phyloP scores from a whole-genome alignment of 2,888 invertebrate genomes.

The Polia nebulosa region DNA sequence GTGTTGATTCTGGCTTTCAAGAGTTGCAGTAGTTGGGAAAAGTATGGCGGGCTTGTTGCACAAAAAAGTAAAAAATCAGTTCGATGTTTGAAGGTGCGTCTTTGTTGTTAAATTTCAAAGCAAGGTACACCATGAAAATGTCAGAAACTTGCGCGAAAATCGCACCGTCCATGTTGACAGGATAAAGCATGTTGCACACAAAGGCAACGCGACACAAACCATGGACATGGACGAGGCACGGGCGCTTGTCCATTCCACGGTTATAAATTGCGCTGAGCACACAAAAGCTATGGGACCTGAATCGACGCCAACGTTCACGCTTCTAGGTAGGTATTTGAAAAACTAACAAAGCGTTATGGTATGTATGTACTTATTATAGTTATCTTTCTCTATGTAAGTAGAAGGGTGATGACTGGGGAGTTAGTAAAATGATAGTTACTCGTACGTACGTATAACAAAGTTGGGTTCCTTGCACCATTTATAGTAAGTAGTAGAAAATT shows the following conservation, averaged over 20 bases:
- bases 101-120: neutral
- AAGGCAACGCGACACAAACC: conserved; percentile 13
- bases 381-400: neutral
- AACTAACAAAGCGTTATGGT: neutral
- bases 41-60: no score
- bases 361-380: neutral
- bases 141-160: conserved; percentile 5
- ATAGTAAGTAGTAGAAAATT: no score
- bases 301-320: conserved; percentile 1
- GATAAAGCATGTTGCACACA: conserved; percentile 33
- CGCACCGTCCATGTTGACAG: conserved; percentile 14
- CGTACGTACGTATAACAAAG: no score
- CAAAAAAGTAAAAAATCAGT: no score
- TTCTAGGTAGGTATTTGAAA: neutral
- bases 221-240: conserved; percentile 11
- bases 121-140: neutral
- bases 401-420: neutral
- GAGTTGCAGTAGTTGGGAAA: no score
- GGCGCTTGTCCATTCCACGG: conserved; percentile 25
- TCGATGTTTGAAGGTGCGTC: neutral
- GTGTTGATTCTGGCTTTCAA: neutral
- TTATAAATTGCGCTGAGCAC: conserved; percentile 29
- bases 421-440: no score
- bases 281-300: conserved; percentile 12
- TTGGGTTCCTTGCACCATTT: no score